phyloP scores from a whole-genome alignment of 2,888 invertebrate species.

The Heliconius charithonia region DNA sequence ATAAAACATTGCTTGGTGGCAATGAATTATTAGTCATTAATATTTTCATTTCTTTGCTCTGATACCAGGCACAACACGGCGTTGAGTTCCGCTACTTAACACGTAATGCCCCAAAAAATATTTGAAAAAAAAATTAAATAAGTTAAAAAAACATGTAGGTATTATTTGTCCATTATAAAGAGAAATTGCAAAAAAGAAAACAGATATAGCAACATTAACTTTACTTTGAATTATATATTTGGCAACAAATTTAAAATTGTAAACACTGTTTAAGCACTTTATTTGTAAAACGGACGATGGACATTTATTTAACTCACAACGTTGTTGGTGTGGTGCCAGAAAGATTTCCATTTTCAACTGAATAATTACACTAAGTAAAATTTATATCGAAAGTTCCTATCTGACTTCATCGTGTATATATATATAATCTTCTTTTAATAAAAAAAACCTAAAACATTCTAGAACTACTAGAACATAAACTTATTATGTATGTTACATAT shows the following conservation, averaged over 20 bases:
- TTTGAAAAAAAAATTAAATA: too few relatives aligned
- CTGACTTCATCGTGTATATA: background rate
- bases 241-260: conserved; percentile 15
- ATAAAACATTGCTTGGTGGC: background rate
- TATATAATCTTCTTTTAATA: too few relatives aligned
- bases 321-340: conserved; percentile 22
- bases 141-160: too few relatives aligned
- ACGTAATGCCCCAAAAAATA: too few relatives aligned
- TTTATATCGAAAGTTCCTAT: conserved; percentile 8
- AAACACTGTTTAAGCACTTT: conserved; percentile 16
- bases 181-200: background rate
- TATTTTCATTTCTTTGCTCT: too few relatives aligned
- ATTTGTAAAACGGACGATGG: conserved; percentile 20
- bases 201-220: background rate
- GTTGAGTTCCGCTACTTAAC: too few relatives aligned
- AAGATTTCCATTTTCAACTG: conserved; percentile 20
- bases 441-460: too few relatives aligned
- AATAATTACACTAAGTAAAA: conserved; percentile 22
- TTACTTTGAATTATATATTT: background rate
- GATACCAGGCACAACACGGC: too few relatives aligned
- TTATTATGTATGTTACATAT: too few relatives aligned
- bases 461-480: too few relatives aligned
- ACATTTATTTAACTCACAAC: conserved; percentile 27
- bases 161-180: background rate
- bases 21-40: too few relatives aligned